phyloP scores from a whole-genome alignment of 2,888 invertebrate genomes.

The Diogma glabrata region DNA sequence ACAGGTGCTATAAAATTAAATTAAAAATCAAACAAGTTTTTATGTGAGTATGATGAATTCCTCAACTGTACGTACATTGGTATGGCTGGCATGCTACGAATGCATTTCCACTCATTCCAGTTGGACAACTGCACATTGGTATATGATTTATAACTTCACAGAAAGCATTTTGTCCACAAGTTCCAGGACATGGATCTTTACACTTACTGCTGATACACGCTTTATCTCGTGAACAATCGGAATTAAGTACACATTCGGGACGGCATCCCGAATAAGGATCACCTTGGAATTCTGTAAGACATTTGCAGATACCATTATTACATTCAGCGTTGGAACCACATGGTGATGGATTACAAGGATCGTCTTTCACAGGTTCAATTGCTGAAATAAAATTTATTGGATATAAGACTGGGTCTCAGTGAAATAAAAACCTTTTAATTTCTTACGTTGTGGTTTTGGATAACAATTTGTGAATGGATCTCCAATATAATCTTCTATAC shows the following conservation, averaged over 20 bases:
- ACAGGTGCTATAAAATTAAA: slow-evolving; percentile 34
- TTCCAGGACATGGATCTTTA: slow-evolving; percentile 71
- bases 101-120: slow-evolving; percentile 58
- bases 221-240: slow-evolving; percentile 63
- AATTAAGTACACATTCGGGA: slow-evolving; percentile 69
- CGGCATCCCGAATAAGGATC: slow-evolving; percentile 67
- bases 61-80: slow-evolving; percentile 41
- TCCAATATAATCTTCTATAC: slow-evolving; percentile 39
- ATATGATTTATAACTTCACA: slow-evolving; percentile 68
- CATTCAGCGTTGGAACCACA: slow-evolving; percentile 71
- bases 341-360: slow-evolving; percentile 61
- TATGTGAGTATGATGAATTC: slow-evolving; percentile 31
- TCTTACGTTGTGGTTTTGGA: slow-evolving; percentile 24
- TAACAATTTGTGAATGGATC: slow-evolving; percentile 50
- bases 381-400: slow-evolving; percentile 8
- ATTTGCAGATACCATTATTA: slow-evolving; percentile 58
- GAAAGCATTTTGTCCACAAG: slow-evolving; percentile 63
- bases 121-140: slow-evolving; percentile 50
- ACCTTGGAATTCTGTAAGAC: slow-evolving; percentile 63
- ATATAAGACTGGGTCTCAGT: no score
- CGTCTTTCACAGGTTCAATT: slow-evolving; percentile 19
- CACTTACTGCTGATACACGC: slow-evolving; percentile 73
- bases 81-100: slow-evolving; percentile 48
- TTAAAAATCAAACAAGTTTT: slow-evolving; percentile 17
- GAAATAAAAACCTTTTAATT: no score